Base-by-base conservation (phyloP, 1,140 invertebrate genomes). In the Octopus sinensis region DNA sequence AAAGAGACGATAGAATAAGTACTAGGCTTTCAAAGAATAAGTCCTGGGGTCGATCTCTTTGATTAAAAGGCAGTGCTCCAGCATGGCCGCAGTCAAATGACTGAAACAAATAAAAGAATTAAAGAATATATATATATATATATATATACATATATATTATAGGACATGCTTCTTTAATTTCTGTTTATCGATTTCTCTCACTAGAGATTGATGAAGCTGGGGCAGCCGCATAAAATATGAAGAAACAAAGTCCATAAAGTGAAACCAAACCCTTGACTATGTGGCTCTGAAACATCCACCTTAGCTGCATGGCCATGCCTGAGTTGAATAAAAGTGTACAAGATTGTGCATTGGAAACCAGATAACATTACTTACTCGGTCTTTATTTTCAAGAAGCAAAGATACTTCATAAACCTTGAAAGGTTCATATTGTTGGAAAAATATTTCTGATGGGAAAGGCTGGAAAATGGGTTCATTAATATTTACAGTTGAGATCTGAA, bases 391-490 rank as follows among this genome's bases (percentile, higher is more conserved):
- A 5, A 91, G 84, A 68, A 88, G 81, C 17, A 91, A 82, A 30
- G 91, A 90, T 9, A 91, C 88, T 84, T 91, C 89, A 86, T 91
- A 90, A 10, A 86, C 87, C 79, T 90, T 85, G 86, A 89, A 90
- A 9, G 90, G 90, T 53, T 90, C 86, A 86, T 87, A 91, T 80
- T 90, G 89, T 82, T 91, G 90, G 82, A 91, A 91, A 80, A 86
- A 90, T n/a, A 91, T 88, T 78, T 90, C 90, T 79, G 91, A 91
- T 54, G 91, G 91, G 83, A 88, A 91, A 82, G 91, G 91, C 78
- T 91, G 91, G 83, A 91, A 91, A 86, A 91, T 87, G 53, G 90
- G 90, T 80, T 91, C 90, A 85, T 90, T 89, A 77, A 91, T 90
- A 81, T 86, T 87, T 43, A 91, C 87, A 84, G 88, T 85, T 13